A percentile compares a stretch with the other conserved stretches of the same genome.
phyloP scores from a whole-genome alignment of 1,140 invertebrate genomes.

The Drosophila setifemur region DNA sequence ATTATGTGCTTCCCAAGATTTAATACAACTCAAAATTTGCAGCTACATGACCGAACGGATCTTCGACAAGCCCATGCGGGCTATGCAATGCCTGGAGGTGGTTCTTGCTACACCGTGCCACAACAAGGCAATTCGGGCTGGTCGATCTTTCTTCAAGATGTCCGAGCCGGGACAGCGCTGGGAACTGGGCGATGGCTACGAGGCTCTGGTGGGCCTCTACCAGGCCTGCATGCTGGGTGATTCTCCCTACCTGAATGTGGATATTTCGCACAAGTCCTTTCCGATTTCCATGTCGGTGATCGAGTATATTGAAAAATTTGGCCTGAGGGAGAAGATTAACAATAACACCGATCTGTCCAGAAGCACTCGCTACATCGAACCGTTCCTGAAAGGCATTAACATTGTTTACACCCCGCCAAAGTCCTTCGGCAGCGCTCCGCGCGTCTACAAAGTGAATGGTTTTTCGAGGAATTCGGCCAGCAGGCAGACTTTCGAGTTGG shows the following conservation, averaged over 20 bases:
- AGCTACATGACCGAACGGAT: conserved; percentile 73
- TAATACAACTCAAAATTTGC: too few species aligned
- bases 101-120: conserved; percentile 84
- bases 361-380: background rate
- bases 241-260: conserved; percentile 88
- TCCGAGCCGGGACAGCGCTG: conserved; percentile 29
- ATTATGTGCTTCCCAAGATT: too few species aligned
- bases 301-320: conserved; percentile 64
- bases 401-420: conserved; percentile 58
- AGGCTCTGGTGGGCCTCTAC: conserved; percentile 89
- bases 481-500: conserved; percentile 78
- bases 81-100: conserved; percentile 91
- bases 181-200: conserved; percentile 85
- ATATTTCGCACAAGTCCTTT: conserved; percentile 89
- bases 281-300: conserved; percentile 83
- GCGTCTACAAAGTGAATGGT: conserved; percentile 84
- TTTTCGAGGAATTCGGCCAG: conserved; percentile 72
- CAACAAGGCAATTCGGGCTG: conserved; percentile 84
- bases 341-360: background rate
- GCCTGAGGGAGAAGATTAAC: background rate
- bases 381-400: conserved; percentile 54
- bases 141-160: conserved; percentile 82
- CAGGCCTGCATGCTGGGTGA: conserved; percentile 89
- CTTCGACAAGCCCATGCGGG: conserved; percentile 85
- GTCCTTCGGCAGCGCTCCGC: conserved; percentile 41